These are phyloP conservation scores for Lottia scabra DNA, from an alignment of 2,888 invertebrate species.

Conservation along the genomic window DNA sequence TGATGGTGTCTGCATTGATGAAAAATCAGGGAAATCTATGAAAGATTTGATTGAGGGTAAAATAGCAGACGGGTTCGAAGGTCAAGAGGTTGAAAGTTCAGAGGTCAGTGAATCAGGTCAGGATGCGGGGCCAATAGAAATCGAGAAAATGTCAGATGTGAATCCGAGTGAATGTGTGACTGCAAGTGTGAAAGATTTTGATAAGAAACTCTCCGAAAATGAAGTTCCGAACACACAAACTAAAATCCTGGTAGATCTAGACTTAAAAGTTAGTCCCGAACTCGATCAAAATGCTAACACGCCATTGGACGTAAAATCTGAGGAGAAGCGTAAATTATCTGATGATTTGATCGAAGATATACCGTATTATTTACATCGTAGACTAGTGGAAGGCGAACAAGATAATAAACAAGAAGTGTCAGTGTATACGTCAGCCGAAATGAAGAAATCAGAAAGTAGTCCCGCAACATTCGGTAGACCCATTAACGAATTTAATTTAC, in stretches of 20 bases:
- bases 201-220: slow-evolving; percentile 1
- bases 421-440: slow-evolving; percentile 23
- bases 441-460: slow-evolving; percentile 9
- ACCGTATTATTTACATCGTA: slow-evolving; percentile 64
- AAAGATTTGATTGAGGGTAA: slow-evolving; percentile 12
- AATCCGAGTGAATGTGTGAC: slow-evolving; percentile 38
- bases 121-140: not conserved
- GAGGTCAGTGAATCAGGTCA: slow-evolving; percentile 12
- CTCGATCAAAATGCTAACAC: slow-evolving; percentile 3
- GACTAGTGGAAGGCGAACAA: slow-evolving; percentile 24
- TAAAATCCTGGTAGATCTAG: not conserved
- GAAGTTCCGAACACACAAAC: not conserved
- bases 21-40: slow-evolving; percentile 15
- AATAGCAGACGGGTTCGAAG: not conserved
- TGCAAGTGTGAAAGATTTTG: slow-evolving; percentile 30
- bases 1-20: slow-evolving; percentile 13
- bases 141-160: not conserved
- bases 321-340: slow-evolving; percentile 12
- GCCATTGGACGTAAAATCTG: slow-evolving; percentile 14
- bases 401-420: slow-evolving; percentile 33
- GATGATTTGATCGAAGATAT: slow-evolving; percentile 63
- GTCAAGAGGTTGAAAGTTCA: slow-evolving; percentile 6
- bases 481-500: slow-evolving; percentile 10
- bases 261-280: slow-evolving; percentile 8
- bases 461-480: not conserved